Percentiles rank a stretch among this genome's conserved stretches.
Evolutionary conservation across 2,888 invertebrate species (phyloP).

Genomic region (Drosophila lutescens): DNA sequence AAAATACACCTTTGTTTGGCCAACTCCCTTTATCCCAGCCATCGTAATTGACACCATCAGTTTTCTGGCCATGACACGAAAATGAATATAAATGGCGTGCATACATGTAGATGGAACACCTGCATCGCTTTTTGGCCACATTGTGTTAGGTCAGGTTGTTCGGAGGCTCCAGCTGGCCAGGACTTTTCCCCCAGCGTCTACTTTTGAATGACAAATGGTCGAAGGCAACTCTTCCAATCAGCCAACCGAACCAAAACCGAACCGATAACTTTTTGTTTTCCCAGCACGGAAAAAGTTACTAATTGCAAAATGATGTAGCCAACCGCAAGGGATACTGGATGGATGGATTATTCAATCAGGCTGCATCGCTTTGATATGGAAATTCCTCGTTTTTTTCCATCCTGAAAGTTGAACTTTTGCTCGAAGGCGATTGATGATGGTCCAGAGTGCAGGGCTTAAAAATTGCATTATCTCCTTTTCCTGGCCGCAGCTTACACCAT

Average conservation of each 20-base stretch:
- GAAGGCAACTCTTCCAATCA: constrained; percentile 9
- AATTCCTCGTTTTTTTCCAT: constrained; percentile 9
- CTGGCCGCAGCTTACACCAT: constrained; percentile 1
- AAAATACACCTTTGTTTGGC: constrained; percentile 8
- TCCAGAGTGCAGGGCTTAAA: constrained; percentile 2
- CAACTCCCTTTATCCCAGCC: constrained; percentile 22
- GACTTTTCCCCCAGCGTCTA: background rate
- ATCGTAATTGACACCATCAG: constrained; percentile 54
- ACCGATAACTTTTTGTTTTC: constrained; percentile 29
- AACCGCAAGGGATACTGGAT: constrained; percentile 3
- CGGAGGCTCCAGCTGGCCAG: background rate
- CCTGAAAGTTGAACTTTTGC: background rate
- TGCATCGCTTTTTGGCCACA: constrained; percentile 17
- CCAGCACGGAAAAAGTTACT: constrained; percentile 29
- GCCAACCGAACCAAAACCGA: background rate
- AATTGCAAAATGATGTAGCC: constrained; percentile 38
- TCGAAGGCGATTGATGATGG: constrained; percentile 5
- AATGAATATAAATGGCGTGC: constrained; percentile 61
- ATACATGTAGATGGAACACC: constrained; percentile 4
- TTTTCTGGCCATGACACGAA: constrained; percentile 58
- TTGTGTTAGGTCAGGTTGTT: constrained; percentile 60
- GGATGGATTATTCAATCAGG: constrained; percentile 23
- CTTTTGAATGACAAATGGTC: constrained; percentile 9
- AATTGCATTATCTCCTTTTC: constrained; percentile 23
- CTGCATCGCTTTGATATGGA: constrained; percentile 34